Evolutionary conservation across 1,140 invertebrate species (phyloP), one percentile per base, ranked within the genome.

Genomic region (Brachionus asplanchnoidis): DNA sequence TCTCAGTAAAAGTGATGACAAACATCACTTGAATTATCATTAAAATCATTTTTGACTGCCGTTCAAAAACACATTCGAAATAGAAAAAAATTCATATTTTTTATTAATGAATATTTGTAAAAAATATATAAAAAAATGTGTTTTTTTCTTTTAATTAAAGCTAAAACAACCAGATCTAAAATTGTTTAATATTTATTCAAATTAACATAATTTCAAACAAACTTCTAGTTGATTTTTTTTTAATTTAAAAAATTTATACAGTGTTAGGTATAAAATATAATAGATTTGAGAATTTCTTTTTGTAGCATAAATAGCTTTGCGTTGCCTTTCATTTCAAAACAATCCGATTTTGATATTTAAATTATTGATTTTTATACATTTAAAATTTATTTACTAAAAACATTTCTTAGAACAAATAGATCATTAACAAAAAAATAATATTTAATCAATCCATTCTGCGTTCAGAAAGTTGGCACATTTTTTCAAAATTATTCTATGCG

Each of bases 381-480:
- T 60, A 60, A 60, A 60, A 60, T 60, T 60, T 60, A 60, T 60
- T 60, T 60, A 60, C 53, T 60, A 60, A 60, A 56, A 60, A 23
- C 53, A 60, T 60, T 60, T 60, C 44, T 60, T 60, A 60, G 20
- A 60, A 60, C 20, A 60, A 60, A 60, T 60, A 60, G 53, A 60
- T 60, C 53, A 60, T 60, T 60, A 60, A 8, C 53, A 60, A 60
- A 20, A 17, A 20, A 60, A 20, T 23, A 23, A 60, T 60, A 73
- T 17, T 73, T 42, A 73, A 73, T 73, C 68, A 73, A 73, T 73
- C 68, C 68, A 73, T 73, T 73, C 68, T 20, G 68, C 68, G 42
- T 73, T 73, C 17, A 73, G 17, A 42, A 42, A 73, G n/a, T 44
- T 42, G 17, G 68, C 68, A 73, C 68, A 73, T 36, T 42, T 73